Conservation (phyloP, 2,797 vertebrate genomes). For the Myotis myotis region DNA sequence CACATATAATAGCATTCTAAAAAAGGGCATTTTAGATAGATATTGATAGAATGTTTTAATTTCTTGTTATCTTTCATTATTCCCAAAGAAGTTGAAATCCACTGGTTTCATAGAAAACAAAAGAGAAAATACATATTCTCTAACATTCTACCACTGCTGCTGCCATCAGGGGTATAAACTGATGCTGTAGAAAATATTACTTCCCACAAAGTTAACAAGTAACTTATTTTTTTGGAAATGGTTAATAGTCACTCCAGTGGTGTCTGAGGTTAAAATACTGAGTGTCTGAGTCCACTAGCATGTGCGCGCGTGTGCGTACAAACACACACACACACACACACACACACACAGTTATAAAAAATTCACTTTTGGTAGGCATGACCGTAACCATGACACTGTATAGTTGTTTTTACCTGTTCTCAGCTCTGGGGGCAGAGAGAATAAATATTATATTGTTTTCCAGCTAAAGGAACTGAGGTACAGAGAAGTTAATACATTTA, state of each 20-base stretch:
- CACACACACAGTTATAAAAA: not conserved
- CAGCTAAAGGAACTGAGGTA: not conserved
- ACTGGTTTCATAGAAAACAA: conserved; percentile 13
- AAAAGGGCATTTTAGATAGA: conserved; percentile 1
- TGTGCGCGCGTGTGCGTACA: rapidly evolving
- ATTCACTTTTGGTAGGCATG: not conserved
- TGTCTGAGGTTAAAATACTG: not conserved
- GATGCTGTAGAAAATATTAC: conserved; percentile 44
- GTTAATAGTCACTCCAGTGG: conserved; percentile 27
- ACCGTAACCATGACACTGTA: not conserved
- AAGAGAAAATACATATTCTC: conserved; percentile 32
- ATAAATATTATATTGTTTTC: conserved; percentile 5
- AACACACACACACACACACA: no score
- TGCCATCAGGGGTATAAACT: not conserved
- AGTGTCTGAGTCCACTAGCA: not conserved
- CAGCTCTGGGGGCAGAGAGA: not conserved
- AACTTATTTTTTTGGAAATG: conserved; percentile 51
- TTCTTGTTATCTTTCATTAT: conserved; percentile 22
- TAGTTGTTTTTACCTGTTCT: conserved; percentile 19
- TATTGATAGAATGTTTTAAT: not conserved
- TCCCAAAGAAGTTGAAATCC: not conserved
- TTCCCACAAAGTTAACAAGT: conserved; percentile 52
- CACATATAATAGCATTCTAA: not conserved
- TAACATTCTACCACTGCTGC: not conserved
- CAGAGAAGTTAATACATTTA: not conserved